Conservation (phyloP, 2,797 vertebrate species). For the Microctenopoma lineatum region DNA sequence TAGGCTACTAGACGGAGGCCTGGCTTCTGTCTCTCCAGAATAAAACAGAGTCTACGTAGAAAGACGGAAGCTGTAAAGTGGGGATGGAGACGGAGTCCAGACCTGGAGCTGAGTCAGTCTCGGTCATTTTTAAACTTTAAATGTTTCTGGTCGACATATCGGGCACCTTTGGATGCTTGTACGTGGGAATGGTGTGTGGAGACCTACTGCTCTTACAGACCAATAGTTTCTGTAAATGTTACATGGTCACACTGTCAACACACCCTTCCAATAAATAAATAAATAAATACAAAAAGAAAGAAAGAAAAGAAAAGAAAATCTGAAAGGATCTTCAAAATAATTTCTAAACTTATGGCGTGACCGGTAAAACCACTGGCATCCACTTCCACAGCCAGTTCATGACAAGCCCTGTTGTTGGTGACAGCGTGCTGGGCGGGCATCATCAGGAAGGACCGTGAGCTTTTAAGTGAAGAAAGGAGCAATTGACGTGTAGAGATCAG, state of each 20-base stretch:
- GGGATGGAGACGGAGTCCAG: constrained; percentile 67
- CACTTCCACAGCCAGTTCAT: constrained; percentile 12
- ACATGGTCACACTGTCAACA: constrained; percentile 24
- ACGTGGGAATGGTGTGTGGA: constrained; percentile 30
- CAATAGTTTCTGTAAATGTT: constrained; percentile 35
- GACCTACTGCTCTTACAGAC: constrained; percentile 4
- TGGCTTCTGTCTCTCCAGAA: constrained; percentile 74
- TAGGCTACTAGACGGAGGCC: constrained; percentile 61
- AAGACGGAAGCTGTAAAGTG: constrained; percentile 26
- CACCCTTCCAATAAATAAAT: constrained; percentile 17
- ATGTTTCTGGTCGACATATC: constrained; percentile 53
- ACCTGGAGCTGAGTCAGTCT: constrained; percentile 50
- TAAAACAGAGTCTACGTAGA: constrained; percentile 32
- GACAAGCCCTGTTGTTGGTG: constrained; percentile 14
- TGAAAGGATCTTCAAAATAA: constrained; percentile 26
- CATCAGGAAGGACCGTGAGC: not conserved
- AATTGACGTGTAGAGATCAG: constrained; percentile 7
- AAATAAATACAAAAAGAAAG: constrained; percentile 6
- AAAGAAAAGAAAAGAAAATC: constrained; percentile 13
- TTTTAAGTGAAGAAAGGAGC: not conserved
- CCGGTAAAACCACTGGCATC: constrained; percentile 37
- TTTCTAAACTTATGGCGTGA: constrained; percentile 33
- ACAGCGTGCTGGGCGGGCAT: not conserved
- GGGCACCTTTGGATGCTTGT: constrained; percentile 26
- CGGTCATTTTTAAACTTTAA: constrained; percentile 54